Evolutionary conservation across 2,113 vertebrate genomes (phyloP), one percentile per base, ranked within the genome.

Genomic region (Silurus glanis): DNA sequence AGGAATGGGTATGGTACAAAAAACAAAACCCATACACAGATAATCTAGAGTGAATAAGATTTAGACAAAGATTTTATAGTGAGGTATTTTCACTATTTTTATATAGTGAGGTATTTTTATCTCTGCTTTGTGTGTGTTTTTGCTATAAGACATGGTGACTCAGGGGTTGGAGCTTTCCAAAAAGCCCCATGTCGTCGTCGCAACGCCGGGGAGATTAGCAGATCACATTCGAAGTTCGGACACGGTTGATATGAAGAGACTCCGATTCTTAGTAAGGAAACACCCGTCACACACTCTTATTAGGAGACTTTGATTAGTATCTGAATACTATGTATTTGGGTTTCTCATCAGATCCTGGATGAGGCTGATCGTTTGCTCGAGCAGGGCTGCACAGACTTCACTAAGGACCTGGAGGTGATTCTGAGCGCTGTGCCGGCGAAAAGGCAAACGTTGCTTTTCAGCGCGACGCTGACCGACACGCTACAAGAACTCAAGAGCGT

Each of bases 281-380:
- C 23, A 47, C 55, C 25, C 4, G 0, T n/a, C 12, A 8, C 2
- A 51, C 10, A 23, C 1, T 51, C 53, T 7, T 67, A 78, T 47
- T 3, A 37, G 45, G 45, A 21, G 3, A 66, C 25, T 14, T 17
- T 25, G 7, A 19, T 61, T 28, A 49, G 78, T 66, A 47, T 76
- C 28, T 71, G 17, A 8, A 25, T 55, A 1, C 0, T 58, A 83
- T 28, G 28, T 2, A 55, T 56, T 23, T 67, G 5, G 9, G 16
- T 80, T 76, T 83, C 7, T 59, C 37, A n/a, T n/a, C 88, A 98
- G 98, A 96, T 99, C 51, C 47, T 99, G 92, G 98, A 99, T 0
- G 98, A 99, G 88, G 98, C 98, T 0, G 98, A 99, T 91, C 93
- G 98, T 1, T 89, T 99, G 79, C 47, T 99, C 89, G 98, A 99